phyloP scores from a whole-genome alignment of 2,888 invertebrate species.

The Lepetodrilus schrolli region DNA sequence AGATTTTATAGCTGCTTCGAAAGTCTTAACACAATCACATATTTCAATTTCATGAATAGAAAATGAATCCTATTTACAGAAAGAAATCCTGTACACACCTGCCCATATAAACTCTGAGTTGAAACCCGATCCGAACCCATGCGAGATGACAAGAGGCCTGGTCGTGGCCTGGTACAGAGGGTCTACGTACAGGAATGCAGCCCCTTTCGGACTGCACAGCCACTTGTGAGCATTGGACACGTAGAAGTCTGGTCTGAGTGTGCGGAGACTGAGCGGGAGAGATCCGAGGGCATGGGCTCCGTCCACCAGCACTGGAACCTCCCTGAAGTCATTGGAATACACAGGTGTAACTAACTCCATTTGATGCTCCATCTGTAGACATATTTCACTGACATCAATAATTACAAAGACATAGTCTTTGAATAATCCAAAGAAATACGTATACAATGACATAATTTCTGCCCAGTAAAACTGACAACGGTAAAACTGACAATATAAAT shows the following conservation, averaged over 20 bases:
- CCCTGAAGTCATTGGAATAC: no score
- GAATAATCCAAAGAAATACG: no score
- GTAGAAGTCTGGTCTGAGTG: slow-evolving; percentile 70
- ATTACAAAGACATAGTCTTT: no score
- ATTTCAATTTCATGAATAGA: no score
- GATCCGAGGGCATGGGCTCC: slow-evolving; percentile 73
- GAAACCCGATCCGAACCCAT: slow-evolving; percentile 73
- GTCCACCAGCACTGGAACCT: slow-evolving; percentile 69
- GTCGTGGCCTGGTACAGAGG: slow-evolving; percentile 54
- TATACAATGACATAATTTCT: no score
- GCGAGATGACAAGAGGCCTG: slow-evolving; percentile 70
- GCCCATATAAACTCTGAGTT: slow-evolving; percentile 74
- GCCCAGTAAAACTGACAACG: no score
- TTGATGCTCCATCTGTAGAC: no score
- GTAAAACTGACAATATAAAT: no score
- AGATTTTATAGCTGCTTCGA: no score
- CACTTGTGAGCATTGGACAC: slow-evolving; percentile 74
- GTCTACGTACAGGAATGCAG: slow-evolving; percentile 70
- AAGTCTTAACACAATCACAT: no score
- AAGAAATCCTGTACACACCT: slow-evolving; percentile 51
- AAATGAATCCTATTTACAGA: background rate
- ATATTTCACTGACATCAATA: no score
- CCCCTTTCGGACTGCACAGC: slow-evolving; percentile 72
- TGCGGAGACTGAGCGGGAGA: slow-evolving; percentile 53
- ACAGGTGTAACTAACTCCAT: no score